Evolutionary conservation across 2,888 invertebrate species (phyloP).

Genomic region (Cremastobaeus sp.): DNA sequence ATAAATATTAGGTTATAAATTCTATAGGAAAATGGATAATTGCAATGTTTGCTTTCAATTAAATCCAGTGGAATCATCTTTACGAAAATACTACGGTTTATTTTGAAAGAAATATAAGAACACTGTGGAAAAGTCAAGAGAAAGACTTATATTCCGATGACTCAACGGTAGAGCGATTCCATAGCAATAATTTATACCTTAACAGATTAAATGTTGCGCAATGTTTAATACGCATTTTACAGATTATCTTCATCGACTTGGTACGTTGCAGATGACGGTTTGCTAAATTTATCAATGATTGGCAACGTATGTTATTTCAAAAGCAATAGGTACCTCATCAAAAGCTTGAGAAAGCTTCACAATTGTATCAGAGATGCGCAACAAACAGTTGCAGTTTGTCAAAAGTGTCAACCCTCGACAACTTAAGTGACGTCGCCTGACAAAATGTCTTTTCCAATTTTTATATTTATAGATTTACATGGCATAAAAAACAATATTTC

Average conservation of each 20-base stretch:
- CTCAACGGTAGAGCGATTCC: too few species aligned
- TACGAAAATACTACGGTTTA: too few species aligned
- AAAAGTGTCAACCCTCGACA: constrained; percentile 41
- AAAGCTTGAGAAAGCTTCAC: constrained; percentile 32
- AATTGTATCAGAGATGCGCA: constrained; percentile 40
- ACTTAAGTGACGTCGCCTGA: constrained; percentile 23
- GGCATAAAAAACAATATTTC: too few species aligned
- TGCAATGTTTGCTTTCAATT: too few species aligned
- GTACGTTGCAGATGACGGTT: constrained; percentile 35
- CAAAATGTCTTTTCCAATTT: constrained; percentile 19
- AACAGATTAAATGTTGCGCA: constrained; percentile 1
- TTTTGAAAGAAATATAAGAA: too few species aligned
- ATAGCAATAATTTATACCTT: not conserved
- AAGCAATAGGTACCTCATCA: constrained; percentile 52
- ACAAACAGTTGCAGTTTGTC: constrained; percentile 30
- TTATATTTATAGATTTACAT: too few species aligned
- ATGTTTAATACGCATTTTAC: constrained; percentile 22
- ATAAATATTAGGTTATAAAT: too few species aligned
- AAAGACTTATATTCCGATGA: too few species aligned
- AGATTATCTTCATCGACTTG: constrained; percentile 20
- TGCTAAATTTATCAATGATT: constrained; percentile 51
- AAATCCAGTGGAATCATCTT: too few species aligned
- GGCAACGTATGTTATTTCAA: constrained; percentile 48
- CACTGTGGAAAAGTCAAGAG: too few species aligned
- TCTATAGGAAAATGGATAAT: too few species aligned